These are phyloP conservation scores for Girardia tigrina DNA, from an alignment of 2,888 invertebrate species.

Conservation along the genomic window DNA sequence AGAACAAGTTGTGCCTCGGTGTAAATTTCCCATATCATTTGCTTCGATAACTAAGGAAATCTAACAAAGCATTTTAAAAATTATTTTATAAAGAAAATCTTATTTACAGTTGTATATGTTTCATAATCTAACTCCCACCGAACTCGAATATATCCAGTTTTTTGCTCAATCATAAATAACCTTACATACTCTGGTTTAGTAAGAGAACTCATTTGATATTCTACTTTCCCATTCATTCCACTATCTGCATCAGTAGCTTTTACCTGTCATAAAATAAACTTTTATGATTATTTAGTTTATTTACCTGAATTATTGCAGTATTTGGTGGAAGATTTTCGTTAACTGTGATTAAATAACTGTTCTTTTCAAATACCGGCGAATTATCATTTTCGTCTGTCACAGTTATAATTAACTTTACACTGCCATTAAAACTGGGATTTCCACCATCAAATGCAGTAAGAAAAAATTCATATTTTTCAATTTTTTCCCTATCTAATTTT, in stretches of 20 bases:
- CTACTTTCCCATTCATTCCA: conserved; percentile 30
- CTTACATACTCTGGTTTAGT: conserved; percentile 30
- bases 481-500: conserved; percentile 25
- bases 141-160: conserved; percentile 31
- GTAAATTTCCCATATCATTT: conserved; percentile 14
- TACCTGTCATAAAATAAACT: neutral
- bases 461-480: conserved; percentile 27
- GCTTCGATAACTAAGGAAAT: conserved; percentile 30
- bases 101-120: conserved; percentile 24
- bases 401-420: conserved; percentile 26
- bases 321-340: conserved; percentile 27
- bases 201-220: conserved; percentile 30
- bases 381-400: conserved; percentile 35
- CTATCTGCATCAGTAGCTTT: conserved; percentile 28
- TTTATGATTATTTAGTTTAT: neutral
- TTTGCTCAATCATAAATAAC: conserved; percentile 29
- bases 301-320: conserved; percentile 29
- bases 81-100: neutral
- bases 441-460: conserved; percentile 33
- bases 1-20: neutral
- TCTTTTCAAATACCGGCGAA: conserved; percentile 30
- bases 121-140: conserved; percentile 34
- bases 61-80: neutral
- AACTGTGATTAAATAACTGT: conserved; percentile 14
- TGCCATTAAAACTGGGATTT: conserved; percentile 26